Percentiles rank a stretch among this genome's conserved stretches.
Conservation (phyloP, 2,113 vertebrate genomes). For the Cyprinodon tularosa region DNA sequence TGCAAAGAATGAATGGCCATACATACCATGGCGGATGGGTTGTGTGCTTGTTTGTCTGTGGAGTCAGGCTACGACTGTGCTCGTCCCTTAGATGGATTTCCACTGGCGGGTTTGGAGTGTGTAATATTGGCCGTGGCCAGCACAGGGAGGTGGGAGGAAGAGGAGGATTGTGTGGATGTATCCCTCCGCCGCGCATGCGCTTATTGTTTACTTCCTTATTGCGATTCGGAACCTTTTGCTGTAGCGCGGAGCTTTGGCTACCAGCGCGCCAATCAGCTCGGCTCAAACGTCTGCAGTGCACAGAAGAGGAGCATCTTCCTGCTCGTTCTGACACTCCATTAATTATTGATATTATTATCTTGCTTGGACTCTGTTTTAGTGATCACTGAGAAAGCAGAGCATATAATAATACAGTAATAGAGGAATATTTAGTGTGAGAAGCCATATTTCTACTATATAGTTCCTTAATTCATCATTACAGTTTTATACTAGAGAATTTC, state of each 20-base stretch:
- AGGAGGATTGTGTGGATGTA: constrained; percentile 51
- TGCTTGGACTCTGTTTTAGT: neutral
- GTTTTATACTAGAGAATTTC: no score
- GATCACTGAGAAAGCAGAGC: neutral
- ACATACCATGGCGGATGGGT: constrained; percentile 79
- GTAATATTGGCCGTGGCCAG: constrained; percentile 70
- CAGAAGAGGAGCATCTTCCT: constrained; percentile 5
- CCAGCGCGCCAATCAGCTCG: constrained; percentile 44
- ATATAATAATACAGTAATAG: neutral
- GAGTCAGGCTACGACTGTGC: constrained; percentile 62
- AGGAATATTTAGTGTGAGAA: no score
- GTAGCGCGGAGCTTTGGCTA: constrained; percentile 43
- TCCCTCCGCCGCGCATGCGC: constrained; percentile 78
- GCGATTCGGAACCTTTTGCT: constrained; percentile 53
- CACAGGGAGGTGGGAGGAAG: constrained; percentile 40
- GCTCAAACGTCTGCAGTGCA: constrained; percentile 52
- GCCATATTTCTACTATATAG: neutral
- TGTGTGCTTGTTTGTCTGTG: constrained; percentile 70
- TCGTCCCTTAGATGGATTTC: constrained; percentile 76
- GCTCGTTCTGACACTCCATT: neutral
- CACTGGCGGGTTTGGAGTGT: constrained; percentile 64
- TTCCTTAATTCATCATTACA: no score
- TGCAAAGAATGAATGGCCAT: constrained; percentile 56
- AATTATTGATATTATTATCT: neutral
- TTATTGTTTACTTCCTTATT: constrained; percentile 75